phyloP scores from a whole-genome alignment of 2,797 vertebrate species.

The Alectoris magna region DNA sequence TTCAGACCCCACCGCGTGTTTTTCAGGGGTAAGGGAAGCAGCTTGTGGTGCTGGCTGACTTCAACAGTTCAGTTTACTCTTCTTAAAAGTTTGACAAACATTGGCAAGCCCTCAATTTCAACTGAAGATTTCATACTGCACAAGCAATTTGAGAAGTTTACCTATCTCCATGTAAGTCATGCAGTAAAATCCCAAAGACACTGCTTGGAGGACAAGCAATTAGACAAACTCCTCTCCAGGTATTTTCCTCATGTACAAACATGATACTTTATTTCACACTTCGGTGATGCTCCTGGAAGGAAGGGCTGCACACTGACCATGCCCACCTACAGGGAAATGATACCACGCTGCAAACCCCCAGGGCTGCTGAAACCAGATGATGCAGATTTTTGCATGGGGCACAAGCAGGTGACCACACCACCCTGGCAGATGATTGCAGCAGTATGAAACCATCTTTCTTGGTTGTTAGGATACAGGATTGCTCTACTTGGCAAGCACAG shows the following conservation, averaged over 20 bases:
- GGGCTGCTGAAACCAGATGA: not conserved
- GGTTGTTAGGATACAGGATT: not conserved
- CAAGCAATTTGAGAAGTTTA: not conserved
- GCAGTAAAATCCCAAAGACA: not conserved
- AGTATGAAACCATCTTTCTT: not conserved
- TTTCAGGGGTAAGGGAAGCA: not conserved
- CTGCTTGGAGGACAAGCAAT: not conserved
- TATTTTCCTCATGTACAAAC: not conserved
- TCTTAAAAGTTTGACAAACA: not conserved
- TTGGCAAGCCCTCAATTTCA: not conserved
- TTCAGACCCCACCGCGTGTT: not conserved
- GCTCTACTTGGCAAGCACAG: not conserved
- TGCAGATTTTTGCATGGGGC: accelerated
- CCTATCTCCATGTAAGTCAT: not conserved
- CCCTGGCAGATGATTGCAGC: accelerated
- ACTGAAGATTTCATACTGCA: not conserved
- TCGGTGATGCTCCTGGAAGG: not conserved
- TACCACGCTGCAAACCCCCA: accelerated
- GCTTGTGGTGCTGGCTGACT: not conserved
- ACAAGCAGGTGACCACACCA: not conserved
- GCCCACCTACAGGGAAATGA: not conserved
- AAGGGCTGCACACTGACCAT: not conserved
- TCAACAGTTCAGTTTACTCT: not conserved
- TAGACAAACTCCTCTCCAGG: not conserved
- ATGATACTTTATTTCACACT: not conserved